Conservation (phyloP, 2,888 invertebrate genomes). For the Danaus chrysippus region DNA sequence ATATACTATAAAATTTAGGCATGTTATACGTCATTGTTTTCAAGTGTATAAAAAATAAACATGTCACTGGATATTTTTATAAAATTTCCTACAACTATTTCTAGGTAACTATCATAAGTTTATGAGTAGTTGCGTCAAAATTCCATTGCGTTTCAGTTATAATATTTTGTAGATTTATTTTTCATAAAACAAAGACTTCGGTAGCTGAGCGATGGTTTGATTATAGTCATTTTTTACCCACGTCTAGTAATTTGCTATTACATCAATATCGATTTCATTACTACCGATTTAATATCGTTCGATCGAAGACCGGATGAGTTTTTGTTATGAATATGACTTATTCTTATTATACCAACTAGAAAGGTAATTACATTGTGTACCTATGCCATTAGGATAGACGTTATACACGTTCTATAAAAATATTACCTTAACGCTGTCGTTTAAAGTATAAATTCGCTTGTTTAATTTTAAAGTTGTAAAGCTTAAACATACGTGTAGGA, state of each 20-base stretch:
- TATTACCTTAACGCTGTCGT: not conserved
- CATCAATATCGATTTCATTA: conserved; percentile 70
- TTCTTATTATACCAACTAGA: conserved; percentile 57
- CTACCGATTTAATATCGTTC: conserved; percentile 52
- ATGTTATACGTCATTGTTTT: too few species aligned
- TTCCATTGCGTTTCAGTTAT: not conserved
- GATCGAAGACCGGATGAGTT: conserved; percentile 59
- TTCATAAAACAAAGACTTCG: conserved; percentile 37
- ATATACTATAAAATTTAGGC: too few species aligned
- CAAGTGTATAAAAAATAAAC: too few species aligned
- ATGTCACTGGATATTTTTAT: too few species aligned
- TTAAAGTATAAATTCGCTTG: conserved; percentile 17
- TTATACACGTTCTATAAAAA: conserved; percentile 1
- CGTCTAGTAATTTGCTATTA: conserved; percentile 52
- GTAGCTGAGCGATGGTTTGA: conserved; percentile 38
- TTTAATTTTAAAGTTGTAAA: conserved; percentile 16
- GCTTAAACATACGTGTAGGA: conserved; percentile 39
- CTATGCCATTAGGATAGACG: conserved; percentile 31
- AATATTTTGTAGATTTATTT: not conserved
- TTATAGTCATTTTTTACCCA: conserved; percentile 64
- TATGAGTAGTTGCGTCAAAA: too few species aligned
- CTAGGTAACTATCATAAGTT: too few species aligned
- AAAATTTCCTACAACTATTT: too few species aligned
- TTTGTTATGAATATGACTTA: conserved; percentile 50
- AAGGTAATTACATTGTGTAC: conserved; percentile 56